A percentile compares a stretch with the other conserved stretches of the same genome.
These are phyloP conservation scores for Eupithecia tripunctaria DNA, from an alignment of 2,888 invertebrate species.

Conservation along the genomic window DNA sequence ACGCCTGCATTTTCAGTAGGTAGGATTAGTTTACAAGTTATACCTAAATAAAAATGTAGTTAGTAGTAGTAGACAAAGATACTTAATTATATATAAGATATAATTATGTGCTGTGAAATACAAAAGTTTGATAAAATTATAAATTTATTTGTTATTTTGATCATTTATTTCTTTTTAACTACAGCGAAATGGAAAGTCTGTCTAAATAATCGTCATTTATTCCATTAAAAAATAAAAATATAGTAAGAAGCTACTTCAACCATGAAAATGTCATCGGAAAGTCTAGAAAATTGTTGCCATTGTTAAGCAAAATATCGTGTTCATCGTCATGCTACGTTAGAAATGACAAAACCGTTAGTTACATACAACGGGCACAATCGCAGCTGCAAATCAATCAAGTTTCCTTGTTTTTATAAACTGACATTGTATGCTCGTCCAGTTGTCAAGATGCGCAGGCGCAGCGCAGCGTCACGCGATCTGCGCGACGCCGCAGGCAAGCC, in stretches of 20 bases:
- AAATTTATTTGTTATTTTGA: neutral
- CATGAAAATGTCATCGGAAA: conserved; percentile 2
- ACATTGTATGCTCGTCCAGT: conserved; percentile 25
- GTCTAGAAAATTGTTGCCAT: neutral
- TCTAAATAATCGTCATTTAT: neutral
- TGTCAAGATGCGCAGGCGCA: conserved; percentile 45
- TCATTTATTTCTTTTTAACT: neutral
- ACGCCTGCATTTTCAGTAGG: too few relatives aligned
- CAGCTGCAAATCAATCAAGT: conserved; percentile 16
- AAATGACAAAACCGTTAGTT: conserved; percentile 7
- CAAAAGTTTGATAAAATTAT: neutral
- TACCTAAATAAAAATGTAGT: too few relatives aligned
- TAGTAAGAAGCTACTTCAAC: neutral
- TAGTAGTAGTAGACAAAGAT: too few relatives aligned
- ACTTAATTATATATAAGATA: too few relatives aligned
- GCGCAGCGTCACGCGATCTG: conserved; percentile 58
- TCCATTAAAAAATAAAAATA: neutral
- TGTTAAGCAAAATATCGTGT: neutral
- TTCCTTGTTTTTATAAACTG: conserved; percentile 24
- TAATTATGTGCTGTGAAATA: neutral
- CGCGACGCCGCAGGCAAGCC: conserved; percentile 53
- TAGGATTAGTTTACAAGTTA: too few relatives aligned
- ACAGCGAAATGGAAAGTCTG: neutral
- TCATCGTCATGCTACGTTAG: conserved; percentile 8
- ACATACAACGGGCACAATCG: conserved; percentile 2